Evolutionary conservation across 2,113 vertebrate genomes (phyloP), one percentile per base, ranked within the genome.

Genomic region (Chlorodrepanis virens): DNA sequence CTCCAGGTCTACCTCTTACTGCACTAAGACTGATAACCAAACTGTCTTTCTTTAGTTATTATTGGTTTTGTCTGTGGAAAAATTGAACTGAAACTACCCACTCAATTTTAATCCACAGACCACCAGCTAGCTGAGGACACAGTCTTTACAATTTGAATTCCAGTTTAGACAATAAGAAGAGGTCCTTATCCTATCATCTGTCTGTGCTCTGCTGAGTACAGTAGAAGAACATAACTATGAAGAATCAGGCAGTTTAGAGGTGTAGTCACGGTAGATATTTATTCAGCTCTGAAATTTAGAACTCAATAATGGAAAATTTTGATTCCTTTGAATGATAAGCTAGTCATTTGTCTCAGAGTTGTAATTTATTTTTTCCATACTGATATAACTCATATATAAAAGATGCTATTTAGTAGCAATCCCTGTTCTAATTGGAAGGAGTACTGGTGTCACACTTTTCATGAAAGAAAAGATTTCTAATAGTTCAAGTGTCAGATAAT

Each of bases 161-260:
- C 61, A 78, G 49, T 92, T 76, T 53, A 82, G 57, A 61, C 70
- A 89, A 71, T 87, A 69, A 94, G 82, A 78, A 35, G 37, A 83
- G 74, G 44, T 87, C 57, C 35, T 87, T 87, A 60, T 87, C 77
- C 25, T 82, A 0, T 70, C 47, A 44, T 71, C 67, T 82, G 23
- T 23, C 31, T 76, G 24, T 83, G 64, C 52, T 52, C 52, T 81
- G 44, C 49, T 78, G 45, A 53, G 28, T 23, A 10, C 60, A 39
- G 22, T 39, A 23, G 17, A 76, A 52, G 21, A 82, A 45, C 18
- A 42, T 7, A 52, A 28, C 28, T 82, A 27, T 85, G 11, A 85
- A 89, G 91, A 40, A 35, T n/a, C 14, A 23, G 10, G 8, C 64
- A 12, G 25, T 82, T 70, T 69, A 75, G 37, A 84, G 35, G 15